Evolutionary conservation across 37 sponge, comb jelly and placozoan genomes (phyloP), one percentile per base, ranked within the genome.

Genomic region (Spongilla lacustris): DNA sequence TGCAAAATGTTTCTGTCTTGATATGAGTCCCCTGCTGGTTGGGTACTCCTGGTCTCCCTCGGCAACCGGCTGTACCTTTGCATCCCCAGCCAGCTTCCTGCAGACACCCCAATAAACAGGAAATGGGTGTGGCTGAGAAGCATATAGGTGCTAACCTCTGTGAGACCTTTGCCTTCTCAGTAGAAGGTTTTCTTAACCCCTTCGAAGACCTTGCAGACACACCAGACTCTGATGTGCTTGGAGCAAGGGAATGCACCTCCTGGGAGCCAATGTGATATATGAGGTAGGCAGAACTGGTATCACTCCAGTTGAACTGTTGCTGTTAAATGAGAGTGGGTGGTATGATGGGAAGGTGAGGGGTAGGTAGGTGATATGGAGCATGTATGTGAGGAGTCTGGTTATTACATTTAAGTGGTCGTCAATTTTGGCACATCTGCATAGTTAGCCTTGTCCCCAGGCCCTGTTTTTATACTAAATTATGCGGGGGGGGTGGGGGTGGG

Each of bases 1-100:
- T 78, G 92, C 92, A 91, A 87, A 91, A 38, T 84, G 92, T 78
- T 83, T 87, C 58, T 91, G 91, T 68, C 82, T 77, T 69, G 87
- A 75, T 32, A 91, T 67, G 12, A 91, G 84, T 68, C 92, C 92
- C 71, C 92, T 34, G 28, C 78, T 58, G 13, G 72, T 50, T 1
- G 92, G 92, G 58, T 77, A 91, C 12, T 76, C 58, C 27, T 28
- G 41, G 0, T 73, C 81, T 67, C 38, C 25, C 35, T 33, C 29
- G 3, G 26, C 74, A 3, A 41, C 29, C 46, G 58, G 58, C 58
- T 58, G 58, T 14, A 58, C 58, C 58, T 17, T 58, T 10, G 19
- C 58, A 58, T 68, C 76, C 4, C 32, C 24, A 48, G 67, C 21
- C 33, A n/a, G n/a, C n/a, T 79, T 50, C 73, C 79, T 72, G 79